Base-by-base conservation (phyloP, 1,140 invertebrate genomes). In the Neuroterus valhalla region DNA sequence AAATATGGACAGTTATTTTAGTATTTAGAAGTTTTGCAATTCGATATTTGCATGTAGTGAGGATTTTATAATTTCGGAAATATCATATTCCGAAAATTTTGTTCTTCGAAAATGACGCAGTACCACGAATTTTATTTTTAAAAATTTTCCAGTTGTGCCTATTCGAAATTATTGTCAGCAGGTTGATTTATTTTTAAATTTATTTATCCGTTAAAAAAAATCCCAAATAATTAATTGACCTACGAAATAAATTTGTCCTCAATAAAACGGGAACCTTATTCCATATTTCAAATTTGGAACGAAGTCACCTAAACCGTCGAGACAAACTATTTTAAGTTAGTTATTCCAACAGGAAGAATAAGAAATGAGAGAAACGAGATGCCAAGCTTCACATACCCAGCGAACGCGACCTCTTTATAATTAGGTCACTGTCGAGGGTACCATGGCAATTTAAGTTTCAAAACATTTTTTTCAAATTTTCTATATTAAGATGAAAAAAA, bases 351-450 rank as follows among this genome's bases (percentile, higher is more conserved):
- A 62, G 55, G 55, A 62, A 62, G 55, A 62, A 62, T 38, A 31
- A 62, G 55, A 62, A 62, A 62, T 62, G 23, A 62, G 55, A 62
- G 55, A 31, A 62, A 62, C 55, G 23, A 62, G 55, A 23, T 62
- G 55, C 26, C 55, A 26, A 62, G 55, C 23, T 26, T 55, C 52
- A 55, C 52, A 55, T 55, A 76, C 72, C 70, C 67, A 68, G 55
- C 68, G 71, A 71, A 78, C 45, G 50, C 70, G 80, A 74, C 75
- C 81, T 70, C 78, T 71, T 77, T 78, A 75, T 72, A 84, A 82
- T 81, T 50, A 45, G 81, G 83, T 84, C 83, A 84, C 79, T 84
- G 83, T 81, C 83, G 79, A 70, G 48, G 42, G 74, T 79, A 76
- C 79, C 67, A 21, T 73, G 76, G 75, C 76, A 79, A 72, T 81